These are phyloP conservation scores for Priapulus caudatus DNA, from an alignment of 2,888 invertebrate species.

Conservation along the genomic window DNA sequence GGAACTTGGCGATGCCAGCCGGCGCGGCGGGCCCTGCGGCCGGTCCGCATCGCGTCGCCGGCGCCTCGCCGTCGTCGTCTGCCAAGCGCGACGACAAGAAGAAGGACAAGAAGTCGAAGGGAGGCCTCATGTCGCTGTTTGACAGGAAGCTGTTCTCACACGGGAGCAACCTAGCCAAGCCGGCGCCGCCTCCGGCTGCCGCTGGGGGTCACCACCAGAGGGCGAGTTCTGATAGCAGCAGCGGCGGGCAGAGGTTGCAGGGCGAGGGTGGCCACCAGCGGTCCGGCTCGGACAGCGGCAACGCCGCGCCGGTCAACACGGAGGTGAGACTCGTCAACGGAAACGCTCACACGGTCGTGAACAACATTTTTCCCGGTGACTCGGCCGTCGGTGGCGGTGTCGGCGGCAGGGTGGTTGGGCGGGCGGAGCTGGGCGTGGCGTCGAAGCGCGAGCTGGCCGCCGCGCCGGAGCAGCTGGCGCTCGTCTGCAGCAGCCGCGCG, in stretches of 20 bases:
- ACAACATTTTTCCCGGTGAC: neutral
- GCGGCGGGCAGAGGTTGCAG: too few species aligned
- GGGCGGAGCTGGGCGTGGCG: neutral
- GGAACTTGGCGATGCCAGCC: conserved; percentile 17
- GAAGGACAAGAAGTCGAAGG: conserved; percentile 22
- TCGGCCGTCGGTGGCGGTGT: neutral
- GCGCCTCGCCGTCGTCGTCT: conserved; percentile 12
- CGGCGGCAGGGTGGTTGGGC: too few species aligned
- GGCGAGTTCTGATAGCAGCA: too few species aligned
- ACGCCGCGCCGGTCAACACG: neutral
- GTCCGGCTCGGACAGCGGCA: neutral
- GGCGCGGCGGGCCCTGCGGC: too few species aligned
- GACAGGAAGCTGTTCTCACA: conserved; percentile 14
- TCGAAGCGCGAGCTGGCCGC: neutral
- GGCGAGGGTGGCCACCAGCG: neutral
- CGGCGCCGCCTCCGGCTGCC: too few species aligned
- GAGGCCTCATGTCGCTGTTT: conserved; percentile 15
- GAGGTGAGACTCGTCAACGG: neutral
- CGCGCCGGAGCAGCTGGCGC: neutral
- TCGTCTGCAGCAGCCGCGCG: too few species aligned
- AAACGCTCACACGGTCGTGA: neutral
- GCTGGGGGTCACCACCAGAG: too few species aligned
- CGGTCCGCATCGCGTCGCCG: neutral
- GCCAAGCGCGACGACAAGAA: conserved; percentile 16
- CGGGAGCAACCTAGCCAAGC: too few species aligned